A percentile compares a stretch with the other conserved stretches of the same genome.
phyloP scores from a whole-genome alignment of 2,888 invertebrate species.

The Rhagonycha lutea region DNA sequence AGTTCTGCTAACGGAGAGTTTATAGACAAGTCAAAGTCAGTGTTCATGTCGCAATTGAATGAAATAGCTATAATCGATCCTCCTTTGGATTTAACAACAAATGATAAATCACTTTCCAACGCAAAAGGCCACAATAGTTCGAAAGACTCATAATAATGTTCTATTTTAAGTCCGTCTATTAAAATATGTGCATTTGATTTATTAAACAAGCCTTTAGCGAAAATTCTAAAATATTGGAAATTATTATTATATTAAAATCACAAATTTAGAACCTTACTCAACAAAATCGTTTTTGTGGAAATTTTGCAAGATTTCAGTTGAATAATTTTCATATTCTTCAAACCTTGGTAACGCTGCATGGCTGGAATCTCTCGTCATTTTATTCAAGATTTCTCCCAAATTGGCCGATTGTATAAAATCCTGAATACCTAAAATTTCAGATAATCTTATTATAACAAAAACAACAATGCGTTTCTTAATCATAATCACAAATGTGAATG shows the following conservation, averaged over 20 bases:
- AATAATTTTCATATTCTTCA: slow-evolving; percentile 50
- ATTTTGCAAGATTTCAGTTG: slow-evolving; percentile 60
- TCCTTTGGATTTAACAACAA: slow-evolving; percentile 63
- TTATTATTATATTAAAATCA: neutral
- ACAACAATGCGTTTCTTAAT: too few relatives aligned
- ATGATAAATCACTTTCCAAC: slow-evolving; percentile 71
- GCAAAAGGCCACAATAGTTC: slow-evolving; percentile 73
- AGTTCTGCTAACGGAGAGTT: slow-evolving; percentile 70
- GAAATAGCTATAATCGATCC: slow-evolving; percentile 67
- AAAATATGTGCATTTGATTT: slow-evolving; percentile 85
- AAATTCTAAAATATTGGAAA: slow-evolving; percentile 64
- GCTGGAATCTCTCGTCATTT: slow-evolving; percentile 55
- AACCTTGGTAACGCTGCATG: slow-evolving; percentile 32
- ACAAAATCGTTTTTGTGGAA: slow-evolving; percentile 69
- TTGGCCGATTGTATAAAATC: slow-evolving; percentile 77
- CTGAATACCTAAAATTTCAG: slow-evolving; percentile 67
- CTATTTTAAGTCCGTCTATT: slow-evolving; percentile 70
- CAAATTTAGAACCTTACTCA: slow-evolving; percentile 63
- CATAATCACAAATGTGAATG: too few relatives aligned
- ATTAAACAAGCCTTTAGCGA: slow-evolving; percentile 81
- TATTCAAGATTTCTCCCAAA: slow-evolving; percentile 69
- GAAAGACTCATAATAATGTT: slow-evolving; percentile 70
- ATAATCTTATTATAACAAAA: too few relatives aligned
- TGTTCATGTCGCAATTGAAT: slow-evolving; percentile 79
- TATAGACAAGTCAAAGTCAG: slow-evolving; percentile 50